phyloP scores from a whole-genome alignment of 2,888 invertebrate species.

The Apantesis nais region DNA sequence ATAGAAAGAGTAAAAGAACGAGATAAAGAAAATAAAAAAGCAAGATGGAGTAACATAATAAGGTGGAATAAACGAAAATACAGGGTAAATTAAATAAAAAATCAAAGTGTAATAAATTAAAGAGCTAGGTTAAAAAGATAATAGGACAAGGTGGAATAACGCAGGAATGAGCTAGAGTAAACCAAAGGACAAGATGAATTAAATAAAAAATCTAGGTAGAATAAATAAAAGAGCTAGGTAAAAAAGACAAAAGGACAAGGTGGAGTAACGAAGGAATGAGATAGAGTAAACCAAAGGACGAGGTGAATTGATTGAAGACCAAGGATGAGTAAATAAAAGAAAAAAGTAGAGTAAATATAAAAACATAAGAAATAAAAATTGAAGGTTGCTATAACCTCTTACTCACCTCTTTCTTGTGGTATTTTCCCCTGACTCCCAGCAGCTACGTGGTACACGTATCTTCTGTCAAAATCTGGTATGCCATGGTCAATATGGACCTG shows the following conservation, averaged over 20 bases:
- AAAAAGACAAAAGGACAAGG: background rate
- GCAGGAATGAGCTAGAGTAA: background rate
- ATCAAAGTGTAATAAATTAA: background rate
- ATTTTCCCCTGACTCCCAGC: conserved; percentile 82
- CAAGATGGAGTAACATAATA: no score
- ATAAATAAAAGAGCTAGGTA: no score
- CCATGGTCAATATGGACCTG: conserved; percentile 75
- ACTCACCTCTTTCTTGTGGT: conserved; percentile 78
- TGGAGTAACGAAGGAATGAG: background rate
- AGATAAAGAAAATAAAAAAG: no score
- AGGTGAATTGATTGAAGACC: no score
- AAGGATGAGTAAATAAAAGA: background rate
- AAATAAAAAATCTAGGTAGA: no score
- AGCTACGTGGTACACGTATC: conserved; percentile 86
- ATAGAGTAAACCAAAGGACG: background rate
- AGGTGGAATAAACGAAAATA: no score
- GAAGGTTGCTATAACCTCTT: background rate
- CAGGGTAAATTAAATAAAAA: background rate
- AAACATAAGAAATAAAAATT: background rate
- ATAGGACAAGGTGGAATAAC: no score
- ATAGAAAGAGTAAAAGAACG: no score
- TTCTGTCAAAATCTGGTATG: conserved; percentile 84
- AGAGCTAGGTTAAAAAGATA: background rate
- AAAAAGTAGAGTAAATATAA: background rate
- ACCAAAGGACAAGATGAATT: no score